Conservation (phyloP, 1,140 invertebrate genomes). For the Coelopa frigida region DNA sequence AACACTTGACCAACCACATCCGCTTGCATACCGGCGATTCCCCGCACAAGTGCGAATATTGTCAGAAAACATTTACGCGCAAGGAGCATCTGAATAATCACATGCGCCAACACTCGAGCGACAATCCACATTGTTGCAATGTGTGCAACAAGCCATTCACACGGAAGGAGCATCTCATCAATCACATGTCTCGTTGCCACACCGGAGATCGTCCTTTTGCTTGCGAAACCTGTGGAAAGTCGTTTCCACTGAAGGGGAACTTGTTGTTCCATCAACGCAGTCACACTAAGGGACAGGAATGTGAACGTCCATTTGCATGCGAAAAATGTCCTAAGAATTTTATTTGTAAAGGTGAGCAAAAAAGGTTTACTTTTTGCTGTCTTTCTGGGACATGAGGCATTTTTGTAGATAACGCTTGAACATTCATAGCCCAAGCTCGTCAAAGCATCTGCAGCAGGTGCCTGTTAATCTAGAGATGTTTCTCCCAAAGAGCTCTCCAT, state of each 20-base stretch:
- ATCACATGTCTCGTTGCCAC: constrained; percentile 71
- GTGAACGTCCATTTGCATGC: constrained; percentile 87
- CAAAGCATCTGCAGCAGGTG: no score
- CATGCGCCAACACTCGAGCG: constrained; percentile 64
- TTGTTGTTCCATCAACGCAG: constrained; percentile 92
- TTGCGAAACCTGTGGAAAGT: constrained; percentile 77
- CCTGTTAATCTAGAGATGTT: no score
- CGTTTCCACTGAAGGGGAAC: constrained; percentile 82
- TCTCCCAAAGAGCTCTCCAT: not conserved
- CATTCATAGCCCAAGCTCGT: no score
- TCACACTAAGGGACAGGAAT: constrained; percentile 76
- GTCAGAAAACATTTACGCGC: constrained; percentile 75
- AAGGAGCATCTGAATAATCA: constrained; percentile 74
- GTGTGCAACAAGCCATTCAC: constrained; percentile 80
- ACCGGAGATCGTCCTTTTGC: constrained; percentile 79
- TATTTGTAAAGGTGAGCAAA: constrained; percentile 75
- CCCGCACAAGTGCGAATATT: constrained; percentile 73
- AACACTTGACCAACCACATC: constrained; percentile 85
- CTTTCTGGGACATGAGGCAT: no score
- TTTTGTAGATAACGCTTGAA: no score
- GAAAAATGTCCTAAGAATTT: constrained; percentile 96
- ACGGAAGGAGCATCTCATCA: constrained; percentile 68
- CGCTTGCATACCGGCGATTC: constrained; percentile 66
- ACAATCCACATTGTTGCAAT: constrained; percentile 73
- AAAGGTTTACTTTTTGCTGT: not conserved